Evolutionary conservation across 2,888 invertebrate species (phyloP), one percentile per base, ranked within the genome.

Genomic region (Stenodema calcarata): DNA sequence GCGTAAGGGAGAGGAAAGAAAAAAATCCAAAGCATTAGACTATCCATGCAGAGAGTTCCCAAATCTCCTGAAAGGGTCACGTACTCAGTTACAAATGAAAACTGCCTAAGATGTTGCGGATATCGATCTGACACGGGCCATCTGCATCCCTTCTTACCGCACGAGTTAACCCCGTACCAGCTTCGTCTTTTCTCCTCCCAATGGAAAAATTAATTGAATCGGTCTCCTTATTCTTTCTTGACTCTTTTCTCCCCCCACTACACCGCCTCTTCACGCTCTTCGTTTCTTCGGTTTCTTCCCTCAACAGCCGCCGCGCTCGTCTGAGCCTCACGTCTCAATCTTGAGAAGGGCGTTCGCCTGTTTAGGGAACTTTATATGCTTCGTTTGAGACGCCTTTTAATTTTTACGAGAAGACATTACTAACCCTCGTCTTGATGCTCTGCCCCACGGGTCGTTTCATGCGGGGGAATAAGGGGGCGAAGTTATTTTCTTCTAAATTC

Each of bases 201-300:
- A 88, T 89, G 89, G 89, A 89, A 90, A 89, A 89, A 89, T 89
- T 89, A 89, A 89, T 89, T 89, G 89, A 88, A 89, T 89, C 87
- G 89, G 89, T 89, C 88, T 89, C 89, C 88, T 89, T 89, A 86
- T 87, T 87, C 80, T 83, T 70, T 86, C 84, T 87, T 84, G 82
- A 76, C 80, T 80, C 84, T 87, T 87, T 88, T 81, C 80, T 86
- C 41, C 7, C 35, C 35, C 35, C 7, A n/a, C n/a, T 12, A 62
- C 62, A n/a, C 62, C 62, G 23, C 62, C 86, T 76, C 41, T 78
- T 35, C 76, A 69, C 81, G 70, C 87, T 50, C 84, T 81, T 87
- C 87, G 73, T 87, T 47, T 87, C 78, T 42, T 76, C 35, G 75
- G 73, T 83, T 75, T 47, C 75, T 73, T 82, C 88, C 80, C 28